Percentiles rank a stretch among this genome's conserved stretches.
These are phyloP conservation scores for Bombylius major DNA, from an alignment of 2,888 invertebrate species.

Conservation along the genomic window DNA sequence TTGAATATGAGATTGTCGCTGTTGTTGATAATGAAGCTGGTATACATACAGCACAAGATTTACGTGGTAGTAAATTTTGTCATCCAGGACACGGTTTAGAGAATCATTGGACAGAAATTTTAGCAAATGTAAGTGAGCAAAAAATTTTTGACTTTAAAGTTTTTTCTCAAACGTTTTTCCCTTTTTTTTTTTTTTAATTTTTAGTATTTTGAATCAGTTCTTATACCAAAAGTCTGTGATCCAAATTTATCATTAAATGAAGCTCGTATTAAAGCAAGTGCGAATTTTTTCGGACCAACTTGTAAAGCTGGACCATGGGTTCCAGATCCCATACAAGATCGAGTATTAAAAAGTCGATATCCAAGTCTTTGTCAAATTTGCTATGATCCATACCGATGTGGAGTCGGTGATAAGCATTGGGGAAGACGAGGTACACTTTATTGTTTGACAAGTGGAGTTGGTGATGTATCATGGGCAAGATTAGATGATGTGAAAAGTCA, in stretches of 20 bases:
- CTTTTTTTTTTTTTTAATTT: slow-evolving; percentile 18
- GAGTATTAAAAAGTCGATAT: slow-evolving; percentile 51
- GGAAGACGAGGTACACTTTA: slow-evolving; percentile 68
- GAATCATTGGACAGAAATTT: slow-evolving; percentile 61
- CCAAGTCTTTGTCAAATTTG: slow-evolving; percentile 62
- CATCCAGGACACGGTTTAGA: slow-evolving; percentile 67
- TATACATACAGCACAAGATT: slow-evolving; percentile 46
- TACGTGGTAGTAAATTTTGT: slow-evolving; percentile 61
- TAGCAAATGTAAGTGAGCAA: slow-evolving; percentile 50
- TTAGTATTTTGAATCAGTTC: slow-evolving; percentile 60
- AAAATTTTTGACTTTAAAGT: not conserved
- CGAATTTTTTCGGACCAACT: slow-evolving; percentile 61
- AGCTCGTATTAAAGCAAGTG: slow-evolving; percentile 60
- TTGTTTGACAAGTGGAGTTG: slow-evolving; percentile 65
- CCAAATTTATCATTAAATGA: slow-evolving; percentile 54
- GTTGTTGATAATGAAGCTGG: slow-evolving; percentile 48
- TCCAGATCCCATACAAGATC: slow-evolving; percentile 48
- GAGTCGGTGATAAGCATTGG: slow-evolving; percentile 61
- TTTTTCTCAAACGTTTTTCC: not conserved
- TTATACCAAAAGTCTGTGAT: slow-evolving; percentile 61
- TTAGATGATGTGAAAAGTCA: slow-evolving; percentile 52
- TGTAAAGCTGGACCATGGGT: slow-evolving; percentile 84
- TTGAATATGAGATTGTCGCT: slow-evolving; percentile 52
- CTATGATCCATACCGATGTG: slow-evolving; percentile 47
- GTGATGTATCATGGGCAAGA: slow-evolving; percentile 74